Percentiles rank a stretch among this genome's conserved stretches.
phyloP scores from a whole-genome alignment of 2,797 vertebrate genomes.

The Oreochromis grahami region DNA sequence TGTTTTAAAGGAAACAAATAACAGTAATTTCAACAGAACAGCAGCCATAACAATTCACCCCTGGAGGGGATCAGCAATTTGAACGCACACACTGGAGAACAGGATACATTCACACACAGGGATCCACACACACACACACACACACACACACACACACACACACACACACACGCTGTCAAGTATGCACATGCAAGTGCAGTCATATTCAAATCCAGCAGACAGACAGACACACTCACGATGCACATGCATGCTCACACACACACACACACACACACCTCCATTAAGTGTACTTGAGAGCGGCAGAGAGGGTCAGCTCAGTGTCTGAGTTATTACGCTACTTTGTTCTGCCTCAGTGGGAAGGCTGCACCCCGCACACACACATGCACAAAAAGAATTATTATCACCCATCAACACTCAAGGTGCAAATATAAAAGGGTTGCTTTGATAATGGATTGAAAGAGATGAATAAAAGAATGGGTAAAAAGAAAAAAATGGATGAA shows the following conservation, averaged over 20 bases:
- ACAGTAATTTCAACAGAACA: constrained; percentile 72
- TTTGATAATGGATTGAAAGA: constrained; percentile 65
- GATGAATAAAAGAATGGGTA: constrained; percentile 47
- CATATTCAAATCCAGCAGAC: constrained; percentile 24
- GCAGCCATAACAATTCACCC: constrained; percentile 73
- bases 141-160: neutral
- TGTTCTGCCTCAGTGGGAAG: constrained; percentile 67
- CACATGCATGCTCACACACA: constrained; percentile 4
- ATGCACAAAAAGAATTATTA: constrained; percentile 46
- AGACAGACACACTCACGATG: neutral
- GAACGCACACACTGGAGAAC: constrained; percentile 6
- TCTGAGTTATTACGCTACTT: constrained; percentile 71
- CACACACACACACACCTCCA: constrained; percentile 38
- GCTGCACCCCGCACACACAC: constrained; percentile 31
- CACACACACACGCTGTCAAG: neutral
- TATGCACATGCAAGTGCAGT: neutral
- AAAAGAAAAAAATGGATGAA: constrained; percentile 49
- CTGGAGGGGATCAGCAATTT: constrained; percentile 64
- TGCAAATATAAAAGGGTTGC: constrained; percentile 59
- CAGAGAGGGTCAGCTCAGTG: constrained; percentile 70
- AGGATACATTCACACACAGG: neutral
- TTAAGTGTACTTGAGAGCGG: constrained; percentile 69
- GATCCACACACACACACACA: neutral
- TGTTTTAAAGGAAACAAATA: constrained; percentile 78
- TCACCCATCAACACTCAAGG: constrained; percentile 64